Conservation (phyloP, 2,888 invertebrate genomes). For the Micoletzkya japonica region DNA sequence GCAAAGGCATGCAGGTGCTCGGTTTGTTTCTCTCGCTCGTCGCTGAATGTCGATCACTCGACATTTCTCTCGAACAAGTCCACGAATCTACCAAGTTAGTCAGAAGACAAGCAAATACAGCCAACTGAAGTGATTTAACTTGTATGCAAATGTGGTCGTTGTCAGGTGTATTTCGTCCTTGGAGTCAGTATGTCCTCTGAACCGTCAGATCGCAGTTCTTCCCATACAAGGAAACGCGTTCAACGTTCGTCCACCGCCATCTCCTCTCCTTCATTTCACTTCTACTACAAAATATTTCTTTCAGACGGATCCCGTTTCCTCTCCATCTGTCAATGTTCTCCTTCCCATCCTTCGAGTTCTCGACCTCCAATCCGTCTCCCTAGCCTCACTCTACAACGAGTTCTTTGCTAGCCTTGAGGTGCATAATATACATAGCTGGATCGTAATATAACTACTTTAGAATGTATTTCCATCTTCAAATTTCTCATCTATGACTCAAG, state of each 20-base stretch:
- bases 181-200: slow-evolving; percentile 17
- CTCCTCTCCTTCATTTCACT: neutral
- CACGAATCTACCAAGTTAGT: slow-evolving; percentile 12
- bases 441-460: neutral
- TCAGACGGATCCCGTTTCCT: neutral
- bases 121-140: too few relatives aligned
- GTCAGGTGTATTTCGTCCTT: neutral
- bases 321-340: slow-evolving; percentile 11
- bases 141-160: neutral
- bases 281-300: neutral
- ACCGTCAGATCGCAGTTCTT: neutral
- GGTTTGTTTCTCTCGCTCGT: slow-evolving; percentile 26
- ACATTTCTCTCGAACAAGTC: neutral
- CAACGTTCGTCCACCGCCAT: neutral
- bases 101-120: neutral
- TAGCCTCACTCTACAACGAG: slow-evolving; percentile 41
- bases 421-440: neutral
- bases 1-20: neutral
- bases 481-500: slow-evolving; percentile 12
- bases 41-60: neutral
- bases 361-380: slow-evolving; percentile 45
- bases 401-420: slow-evolving; percentile 40
- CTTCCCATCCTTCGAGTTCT: slow-evolving; percentile 40
- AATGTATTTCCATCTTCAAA: slow-evolving; percentile 18
- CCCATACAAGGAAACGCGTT: neutral